These are phyloP conservation scores for Oedothorax gibbosus DNA, from an alignment of 1,140 invertebrate genomes.

Conservation along the genomic window DNA sequence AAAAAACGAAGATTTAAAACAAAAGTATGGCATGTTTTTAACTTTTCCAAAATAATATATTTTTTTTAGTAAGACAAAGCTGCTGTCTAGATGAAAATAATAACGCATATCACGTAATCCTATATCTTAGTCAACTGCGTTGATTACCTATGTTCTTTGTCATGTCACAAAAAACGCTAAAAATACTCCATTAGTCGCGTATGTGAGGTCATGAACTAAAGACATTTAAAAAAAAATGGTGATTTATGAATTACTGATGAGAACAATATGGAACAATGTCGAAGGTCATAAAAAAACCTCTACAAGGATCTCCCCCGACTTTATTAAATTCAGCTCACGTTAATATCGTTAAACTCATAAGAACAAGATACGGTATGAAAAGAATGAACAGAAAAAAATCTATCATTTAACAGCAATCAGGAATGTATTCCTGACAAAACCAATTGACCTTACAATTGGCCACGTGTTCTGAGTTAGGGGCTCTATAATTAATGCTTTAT, in stretches of 20 bases:
- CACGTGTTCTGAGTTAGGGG: constrained; percentile 24
- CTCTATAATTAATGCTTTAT: constrained; percentile 57
- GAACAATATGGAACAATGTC: constrained; percentile 24
- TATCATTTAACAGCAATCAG: constrained; percentile 18
- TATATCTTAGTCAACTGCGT: neutral
- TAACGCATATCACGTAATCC: too few species aligned
- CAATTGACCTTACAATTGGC: constrained; percentile 28
- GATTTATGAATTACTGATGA: constrained; percentile 31
- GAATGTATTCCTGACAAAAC: constrained; percentile 37
- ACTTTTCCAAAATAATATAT: too few species aligned
- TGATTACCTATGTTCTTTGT: constrained; percentile 16
- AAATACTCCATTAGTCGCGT: neutral
- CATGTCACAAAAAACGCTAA: neutral
- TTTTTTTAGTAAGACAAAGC: too few species aligned
- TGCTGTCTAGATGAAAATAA: too few species aligned
- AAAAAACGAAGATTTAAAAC: too few species aligned
- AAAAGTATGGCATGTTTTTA: too few species aligned
- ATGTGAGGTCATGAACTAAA: constrained; percentile 8
- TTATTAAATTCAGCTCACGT: constrained; percentile 39
- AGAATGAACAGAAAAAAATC: constrained; percentile 1
- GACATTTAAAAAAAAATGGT: constrained; percentile 6
- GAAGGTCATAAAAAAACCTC: constrained; percentile 18
- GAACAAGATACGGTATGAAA: constrained; percentile 8
- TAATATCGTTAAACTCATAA: neutral
- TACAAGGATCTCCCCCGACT: constrained; percentile 8